Percentiles rank a stretch among this genome's conserved stretches.
Conservation (phyloP, 2,888 invertebrate species). For the Chrysolina oricalcia region DNA sequence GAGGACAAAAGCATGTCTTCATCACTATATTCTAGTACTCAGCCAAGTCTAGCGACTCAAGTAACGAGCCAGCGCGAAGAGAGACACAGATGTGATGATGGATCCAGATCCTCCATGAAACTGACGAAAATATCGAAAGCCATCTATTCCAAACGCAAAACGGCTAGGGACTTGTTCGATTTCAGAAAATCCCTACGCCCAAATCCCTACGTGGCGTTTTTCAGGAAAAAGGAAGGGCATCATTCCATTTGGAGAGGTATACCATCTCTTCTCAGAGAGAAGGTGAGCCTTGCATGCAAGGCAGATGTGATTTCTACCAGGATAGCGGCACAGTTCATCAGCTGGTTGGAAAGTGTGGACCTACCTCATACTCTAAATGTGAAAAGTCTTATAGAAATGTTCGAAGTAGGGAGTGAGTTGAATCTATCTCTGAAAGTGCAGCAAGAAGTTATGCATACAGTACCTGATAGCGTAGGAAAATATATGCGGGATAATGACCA, state of each 20-base stretch:
- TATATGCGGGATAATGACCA: not conserved
- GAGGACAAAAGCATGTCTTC: not conserved
- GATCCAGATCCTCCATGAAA: not conserved
- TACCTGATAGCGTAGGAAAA: not conserved
- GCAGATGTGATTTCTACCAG: constrained; percentile 14
- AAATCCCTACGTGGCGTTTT: constrained; percentile 13
- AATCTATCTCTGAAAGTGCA: constrained; percentile 5
- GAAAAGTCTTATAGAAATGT: constrained; percentile 20
- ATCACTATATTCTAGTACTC: not conserved
- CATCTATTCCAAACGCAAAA: not conserved
- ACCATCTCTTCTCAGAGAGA: not conserved
- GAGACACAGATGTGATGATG: not conserved
- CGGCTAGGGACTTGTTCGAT: constrained; percentile 2
- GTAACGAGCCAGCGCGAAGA: not conserved
- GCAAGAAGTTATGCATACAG: not conserved
- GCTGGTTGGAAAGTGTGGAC: not conserved
- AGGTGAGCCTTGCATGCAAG: constrained; percentile 8
- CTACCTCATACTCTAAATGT: not conserved
- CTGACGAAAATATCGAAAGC: not conserved
- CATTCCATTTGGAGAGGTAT: constrained; percentile 1
- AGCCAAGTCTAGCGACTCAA: not conserved
- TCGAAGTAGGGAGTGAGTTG: not conserved
- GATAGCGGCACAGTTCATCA: constrained; percentile 20
- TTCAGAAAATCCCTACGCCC: not conserved
- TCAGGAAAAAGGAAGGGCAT: constrained; percentile 11